Evolutionary conservation across 2,113 vertebrate species (phyloP), one percentile per base, ranked within the genome.

Genomic region (Phocoena sinus): DNA sequence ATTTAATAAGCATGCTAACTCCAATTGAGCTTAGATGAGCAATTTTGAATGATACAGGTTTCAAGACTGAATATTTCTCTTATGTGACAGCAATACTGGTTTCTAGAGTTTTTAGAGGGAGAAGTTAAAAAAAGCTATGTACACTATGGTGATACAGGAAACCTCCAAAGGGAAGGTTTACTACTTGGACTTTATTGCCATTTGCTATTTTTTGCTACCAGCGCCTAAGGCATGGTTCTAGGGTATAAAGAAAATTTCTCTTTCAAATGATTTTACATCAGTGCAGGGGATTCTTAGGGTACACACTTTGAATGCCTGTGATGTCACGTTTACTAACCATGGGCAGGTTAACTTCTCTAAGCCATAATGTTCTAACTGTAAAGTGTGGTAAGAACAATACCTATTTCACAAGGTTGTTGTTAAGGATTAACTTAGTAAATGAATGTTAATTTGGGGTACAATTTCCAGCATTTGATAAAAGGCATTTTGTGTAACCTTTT

Each of bases 21-120:
- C 12, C n/a, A 79, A 0, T 82, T 93, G 31, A 74, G 28, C 23
- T 68, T 82, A 79, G 28, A 60, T 96, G 63, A 85, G 26, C 7
- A 79, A 60, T 95, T 95, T 74, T 96, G 33, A 96, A 76, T 85
- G 41, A 89, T 60, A 67, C 28, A 86, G 38, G 14, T 91, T 53
- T 90, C 33, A 93, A 89, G 62, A 71, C 68, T 93, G 60, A 92
- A 38, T 65, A 15, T 82, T 92, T 97, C 63, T 94, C 71, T 82
- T 68, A 13, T 74, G 28, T 79, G 47, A 76, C 33, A 86, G 31
- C 84, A 83, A 20, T 93, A 62, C 53, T 89, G 56, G 15, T 67
- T 84, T 97, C 87, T 88, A 44, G 31, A 10, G 28, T 84, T 62
- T 60, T 53, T 58, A 70, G 36, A n/a, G 50, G 7, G 9, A 9